Evolutionary conservation across 2,797 vertebrate genomes (phyloP), one percentile per base, ranked within the genome.

Genomic region (Chelmon rostratus): DNA sequence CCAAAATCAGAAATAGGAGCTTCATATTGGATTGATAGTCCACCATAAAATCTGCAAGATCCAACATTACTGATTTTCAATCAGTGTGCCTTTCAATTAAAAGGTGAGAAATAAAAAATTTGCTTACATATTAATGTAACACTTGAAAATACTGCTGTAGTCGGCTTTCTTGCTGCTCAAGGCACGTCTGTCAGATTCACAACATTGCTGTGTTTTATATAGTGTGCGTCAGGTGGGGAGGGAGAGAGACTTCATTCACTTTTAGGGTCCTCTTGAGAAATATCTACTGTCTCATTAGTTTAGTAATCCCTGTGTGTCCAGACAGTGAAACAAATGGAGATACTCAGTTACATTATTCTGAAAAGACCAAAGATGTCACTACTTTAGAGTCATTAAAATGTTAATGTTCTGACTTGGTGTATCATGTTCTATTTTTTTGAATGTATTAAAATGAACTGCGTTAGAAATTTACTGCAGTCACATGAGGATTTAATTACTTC

Each of bases 171-270:
- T 0, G 15, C 70, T 52, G 79, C 62, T 73, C 59, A 50, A 73
- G 57, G 42, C 63, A 65, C 80, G 77, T 90, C 68, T 90, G 82
- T 75, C 74, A 56, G 71, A 75, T 74, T 86, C 23, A 74, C 53
- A 76, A 74, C 49, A 79, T 80, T 82, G 7, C 64, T 12, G 63
- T 73, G 86, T 88, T 93, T 94, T 94, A 93, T 63, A 66, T 40
- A 9, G 74, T 11, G 72, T 46, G 78, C 68, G 38, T 69, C 71
- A n/a, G 25, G 65, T 67, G 58, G 88, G 80, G 90, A 81, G 88
- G 88, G 81, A 40, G 79, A 69, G 53, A 19, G 15, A 76, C 63
- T 79, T 79, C 57, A 57, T 80, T 84, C 79, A 76, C 63, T 88
- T 88, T 75, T 66, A 80, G 66, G 57, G 37, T 71, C 53, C 88